Evolutionary conservation across 2,113 vertebrate species (phyloP).

Genomic region (Plectropomus leopardus): DNA sequence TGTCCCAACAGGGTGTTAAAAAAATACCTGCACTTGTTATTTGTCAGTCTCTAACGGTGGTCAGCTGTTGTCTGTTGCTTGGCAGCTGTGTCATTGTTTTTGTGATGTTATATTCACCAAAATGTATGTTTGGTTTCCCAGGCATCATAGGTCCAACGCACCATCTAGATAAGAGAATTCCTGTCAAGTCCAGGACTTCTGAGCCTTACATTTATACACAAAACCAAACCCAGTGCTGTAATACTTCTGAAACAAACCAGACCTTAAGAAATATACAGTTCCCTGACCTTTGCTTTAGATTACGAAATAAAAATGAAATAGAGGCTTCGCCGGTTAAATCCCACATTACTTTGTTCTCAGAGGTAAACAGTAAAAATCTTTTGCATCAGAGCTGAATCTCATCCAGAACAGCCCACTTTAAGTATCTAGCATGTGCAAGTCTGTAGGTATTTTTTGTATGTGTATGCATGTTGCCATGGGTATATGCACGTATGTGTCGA

Average conservation of each 20-base stretch:
- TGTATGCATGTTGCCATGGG: constrained; percentile 7
- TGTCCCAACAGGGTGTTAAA: too few species aligned
- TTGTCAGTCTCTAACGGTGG: too few species aligned
- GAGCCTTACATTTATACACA: neutral
- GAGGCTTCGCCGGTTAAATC: constrained; percentile 34
- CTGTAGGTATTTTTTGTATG: neutral
- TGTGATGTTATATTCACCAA: neutral
- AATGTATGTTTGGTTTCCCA: neutral
- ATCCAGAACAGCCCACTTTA: neutral
- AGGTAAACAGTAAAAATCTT: constrained; percentile 19
- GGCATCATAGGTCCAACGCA: neutral
- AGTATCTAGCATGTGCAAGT: neutral
- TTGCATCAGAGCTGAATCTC: constrained; percentile 15
- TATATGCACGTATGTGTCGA: neutral
- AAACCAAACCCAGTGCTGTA: constrained; percentile 12
- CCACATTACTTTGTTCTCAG: constrained; percentile 33
- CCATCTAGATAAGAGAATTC: constrained; percentile 5
- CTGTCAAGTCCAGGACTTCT: constrained; percentile 1
- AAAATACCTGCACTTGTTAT: too few species aligned
- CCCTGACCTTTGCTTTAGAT: constrained; percentile 19
- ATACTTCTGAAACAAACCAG: constrained; percentile 48
- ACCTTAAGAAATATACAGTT: constrained; percentile 18
- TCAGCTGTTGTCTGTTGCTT: too few species aligned
- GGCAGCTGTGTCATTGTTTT: too few species aligned
- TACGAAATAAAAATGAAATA: constrained; percentile 33